These are phyloP conservation scores for Rhagium mordax DNA, from an alignment of 2,888 invertebrate species.

Conservation along the genomic window DNA sequence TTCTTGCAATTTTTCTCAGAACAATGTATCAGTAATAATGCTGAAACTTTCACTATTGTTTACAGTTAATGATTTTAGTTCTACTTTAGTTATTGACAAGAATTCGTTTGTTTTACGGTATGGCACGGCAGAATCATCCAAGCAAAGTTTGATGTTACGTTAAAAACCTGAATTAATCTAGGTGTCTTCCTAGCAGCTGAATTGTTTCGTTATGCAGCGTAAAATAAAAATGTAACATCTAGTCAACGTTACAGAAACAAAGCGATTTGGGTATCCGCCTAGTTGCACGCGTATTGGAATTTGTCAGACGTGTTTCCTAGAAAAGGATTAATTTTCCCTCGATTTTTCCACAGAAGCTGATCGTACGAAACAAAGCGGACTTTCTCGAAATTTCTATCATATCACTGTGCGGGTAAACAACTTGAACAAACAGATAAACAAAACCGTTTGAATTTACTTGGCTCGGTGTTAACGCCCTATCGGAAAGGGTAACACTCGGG, in stretches of 20 bases:
- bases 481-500: not conserved
- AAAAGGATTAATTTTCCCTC: not conserved
- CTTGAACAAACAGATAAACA: not conserved
- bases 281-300: too few species aligned
- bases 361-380: not conserved
- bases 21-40: slow-evolving; percentile 39
- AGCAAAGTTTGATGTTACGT: slow-evolving; percentile 22
- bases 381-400: not conserved
- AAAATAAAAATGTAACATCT: too few species aligned
- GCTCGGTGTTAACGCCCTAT: not conserved
- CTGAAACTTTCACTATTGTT: slow-evolving; percentile 51
- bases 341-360: not conserved
- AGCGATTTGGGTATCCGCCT: too few species aligned
- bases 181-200: too few species aligned
- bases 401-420: not conserved
- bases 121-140: slow-evolving; percentile 6
- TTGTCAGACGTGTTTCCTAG: not conserved
- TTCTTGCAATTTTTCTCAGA: slow-evolving; percentile 28
- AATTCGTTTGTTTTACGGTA: slow-evolving; percentile 17
- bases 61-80: slow-evolving; percentile 40
- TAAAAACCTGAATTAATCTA: too few species aligned
- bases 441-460: not conserved
- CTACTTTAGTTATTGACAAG: slow-evolving; percentile 29
- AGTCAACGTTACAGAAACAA: too few species aligned
- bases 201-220: too few species aligned